A percentile compares a stretch with the other conserved stretches of the same genome.
phyloP scores from a whole-genome alignment of 1,140 invertebrate species.

The Bombus terrestris region DNA sequence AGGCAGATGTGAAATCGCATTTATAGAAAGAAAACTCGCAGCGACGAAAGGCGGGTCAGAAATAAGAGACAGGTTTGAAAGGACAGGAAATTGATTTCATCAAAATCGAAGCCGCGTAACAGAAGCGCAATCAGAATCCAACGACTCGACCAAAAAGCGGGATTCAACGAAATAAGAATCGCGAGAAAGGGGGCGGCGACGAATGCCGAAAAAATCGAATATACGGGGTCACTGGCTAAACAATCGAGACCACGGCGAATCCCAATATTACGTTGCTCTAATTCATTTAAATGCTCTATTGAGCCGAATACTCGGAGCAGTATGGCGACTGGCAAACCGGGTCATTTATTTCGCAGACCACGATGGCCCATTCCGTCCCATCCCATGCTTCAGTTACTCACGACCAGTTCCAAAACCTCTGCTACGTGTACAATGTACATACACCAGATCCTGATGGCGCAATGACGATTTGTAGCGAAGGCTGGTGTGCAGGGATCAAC shows the following conservation, averaged over 20 bases:
- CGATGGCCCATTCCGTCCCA: constrained; percentile 62
- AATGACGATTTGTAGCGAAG: constrained; percentile 64
- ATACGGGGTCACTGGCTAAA: constrained; percentile 32
- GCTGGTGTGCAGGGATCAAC: constrained; percentile 32
- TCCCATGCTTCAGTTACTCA: constrained; percentile 55
- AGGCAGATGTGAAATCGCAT: neutral
- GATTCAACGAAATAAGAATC: neutral
- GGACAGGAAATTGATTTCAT: constrained; percentile 15
- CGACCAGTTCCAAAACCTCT: constrained; percentile 48
- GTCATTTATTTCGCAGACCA: constrained; percentile 71
- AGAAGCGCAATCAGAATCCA: constrained; percentile 19
- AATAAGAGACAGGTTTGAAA: neutral
- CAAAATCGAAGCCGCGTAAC: neutral
- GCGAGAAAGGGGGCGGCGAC: neutral
- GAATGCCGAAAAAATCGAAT: neutral
- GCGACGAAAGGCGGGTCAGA: neutral
- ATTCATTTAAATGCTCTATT: constrained; percentile 80
- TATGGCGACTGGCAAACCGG: constrained; percentile 62
- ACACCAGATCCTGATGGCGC: constrained; percentile 48
- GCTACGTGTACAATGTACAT: constrained; percentile 29
- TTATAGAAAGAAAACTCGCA: neutral
- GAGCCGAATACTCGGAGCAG: constrained; percentile 67
- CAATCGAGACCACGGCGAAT: constrained; percentile 29
- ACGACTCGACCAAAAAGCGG: neutral
- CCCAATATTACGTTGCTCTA: constrained; percentile 66